Percentiles rank a stretch among this genome's conserved stretches.
These are phyloP conservation scores for Drosophila aff. DNA, from an alignment of 1,140 invertebrate species.

Conservation along the genomic window DNA sequence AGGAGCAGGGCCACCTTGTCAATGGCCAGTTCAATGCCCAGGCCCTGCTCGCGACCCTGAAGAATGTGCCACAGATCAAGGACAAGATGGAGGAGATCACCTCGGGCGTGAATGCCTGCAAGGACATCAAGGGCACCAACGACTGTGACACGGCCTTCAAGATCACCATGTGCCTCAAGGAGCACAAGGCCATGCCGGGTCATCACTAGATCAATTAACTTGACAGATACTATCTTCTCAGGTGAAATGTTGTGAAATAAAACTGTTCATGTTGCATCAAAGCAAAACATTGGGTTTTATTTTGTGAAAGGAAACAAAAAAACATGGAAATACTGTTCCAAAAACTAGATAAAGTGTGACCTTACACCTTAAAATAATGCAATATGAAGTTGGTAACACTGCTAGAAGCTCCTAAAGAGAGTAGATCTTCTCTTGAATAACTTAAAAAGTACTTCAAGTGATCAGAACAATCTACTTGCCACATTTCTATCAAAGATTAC, in stretches of 20 bases:
- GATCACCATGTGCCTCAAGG: constrained; percentile 72
- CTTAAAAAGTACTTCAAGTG: not conserved
- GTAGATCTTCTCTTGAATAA: not conserved
- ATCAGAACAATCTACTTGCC: not conserved
- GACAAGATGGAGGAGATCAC: constrained; percentile 62
- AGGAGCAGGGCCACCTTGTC: constrained; percentile 66
- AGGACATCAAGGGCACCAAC: constrained; percentile 63
- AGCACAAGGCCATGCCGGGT: constrained; percentile 57
- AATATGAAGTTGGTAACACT: not conserved
- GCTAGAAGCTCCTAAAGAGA: rapidly evolving
- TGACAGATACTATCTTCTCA: not conserved
- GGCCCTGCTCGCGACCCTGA: constrained; percentile 49
- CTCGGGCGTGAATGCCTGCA: constrained; percentile 67
- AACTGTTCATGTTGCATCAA: constrained; percentile 50
- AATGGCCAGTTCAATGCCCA: constrained; percentile 70
- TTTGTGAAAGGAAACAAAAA: not conserved
- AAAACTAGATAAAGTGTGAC: not conserved
- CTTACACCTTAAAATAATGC: too few species aligned
- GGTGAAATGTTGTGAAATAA: constrained; percentile 50
- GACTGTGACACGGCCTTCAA: constrained; percentile 79
- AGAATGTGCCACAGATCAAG: constrained; percentile 59
- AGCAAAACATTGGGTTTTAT: constrained; percentile 12
- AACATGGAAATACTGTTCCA: not conserved
- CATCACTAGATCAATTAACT: constrained; percentile 20
- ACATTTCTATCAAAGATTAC: not conserved